Conservation (phyloP, 2,888 invertebrate species). For the Adineta ricciae region DNA sequence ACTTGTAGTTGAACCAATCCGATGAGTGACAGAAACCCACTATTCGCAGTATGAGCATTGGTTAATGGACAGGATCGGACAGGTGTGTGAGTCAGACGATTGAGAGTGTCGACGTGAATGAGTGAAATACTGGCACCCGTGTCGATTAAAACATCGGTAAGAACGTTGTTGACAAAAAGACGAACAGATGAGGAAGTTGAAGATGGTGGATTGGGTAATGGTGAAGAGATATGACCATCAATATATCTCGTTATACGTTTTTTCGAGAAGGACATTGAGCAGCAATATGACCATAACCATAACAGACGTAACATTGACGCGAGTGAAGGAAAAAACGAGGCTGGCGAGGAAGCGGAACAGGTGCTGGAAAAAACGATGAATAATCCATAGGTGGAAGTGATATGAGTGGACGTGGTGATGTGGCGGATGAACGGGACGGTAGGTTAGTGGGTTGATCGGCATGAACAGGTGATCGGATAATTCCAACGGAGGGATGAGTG, state of each 20-base stretch:
- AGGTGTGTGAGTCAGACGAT: neutral
- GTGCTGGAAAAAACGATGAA: too few species aligned
- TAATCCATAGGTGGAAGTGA: too few species aligned
- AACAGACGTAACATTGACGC: neutral
- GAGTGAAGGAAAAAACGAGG: neutral
- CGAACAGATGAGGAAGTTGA: neutral
- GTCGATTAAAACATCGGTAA: neutral
- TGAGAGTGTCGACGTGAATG: neutral
- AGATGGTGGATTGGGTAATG: too few species aligned
- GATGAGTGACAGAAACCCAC: neutral
- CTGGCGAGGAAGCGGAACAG: too few species aligned
- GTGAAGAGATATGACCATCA: neutral
- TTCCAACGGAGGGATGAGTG: too few species aligned
- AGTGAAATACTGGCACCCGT: neutral
- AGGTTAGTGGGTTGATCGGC: too few species aligned
- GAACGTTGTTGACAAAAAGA: neutral
- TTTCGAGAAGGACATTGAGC: neutral
- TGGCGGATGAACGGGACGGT: too few species aligned
- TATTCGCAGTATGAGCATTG: neutral
- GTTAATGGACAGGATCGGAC: neutral
- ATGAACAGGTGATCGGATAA: too few species aligned
- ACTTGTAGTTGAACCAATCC: neutral
- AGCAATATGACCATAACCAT: neutral
- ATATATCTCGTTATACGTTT: neutral
- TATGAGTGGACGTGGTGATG: too few species aligned